Evolutionary conservation across 2,797 vertebrate genomes (phyloP), one percentile per base, ranked within the genome.

Genomic region (Silurus lanzhouensis): DNA sequence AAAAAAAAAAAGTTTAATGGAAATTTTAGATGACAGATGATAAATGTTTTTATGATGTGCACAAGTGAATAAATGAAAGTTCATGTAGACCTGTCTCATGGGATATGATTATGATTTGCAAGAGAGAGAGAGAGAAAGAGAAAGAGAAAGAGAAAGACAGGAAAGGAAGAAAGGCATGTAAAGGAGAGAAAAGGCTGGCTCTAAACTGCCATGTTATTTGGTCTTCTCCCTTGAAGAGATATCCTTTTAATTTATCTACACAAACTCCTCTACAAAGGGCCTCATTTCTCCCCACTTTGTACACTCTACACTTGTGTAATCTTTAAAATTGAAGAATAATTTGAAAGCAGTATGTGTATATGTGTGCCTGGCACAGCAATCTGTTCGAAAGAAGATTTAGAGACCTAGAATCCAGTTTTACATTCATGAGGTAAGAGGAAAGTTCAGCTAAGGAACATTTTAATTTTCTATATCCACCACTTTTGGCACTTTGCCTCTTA

Each of bases 221-320:
- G 78, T 85, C 60, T 63, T 84, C 76, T 78, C 75, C 55, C 48
- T 82, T 83, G 66, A 44, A 74, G 38, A 66, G 55, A 64, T 70
- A 67, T 79, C 83, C 79, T 85, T 87, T 83, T 85, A 79, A 85
- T 85, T 70, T 83, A 75, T 75, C 20, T 85, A 88, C 60, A 79
- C 67, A 80, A 66, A 78, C 66, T 67, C 17, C 7, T 86, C 74
- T 78, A 55, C 38, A 25, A 77, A 83, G 58, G 25, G 22, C 31
- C 77, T 80, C 58, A 80, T 86, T 83, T 78, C 44, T 63, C 57
- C 57, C 68, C 61, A 25, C 55, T 70, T 71, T 87, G 81, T 78
- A 38, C 70, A 60, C 70, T 75, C 55, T 80, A 25, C 70, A 58
- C 60, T 46, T 83, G 68, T 63, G 46, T 70, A 64, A 87, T 78